Conservation (phyloP, 2,888 invertebrate species). For the Nematopogon swammerdamellus region DNA sequence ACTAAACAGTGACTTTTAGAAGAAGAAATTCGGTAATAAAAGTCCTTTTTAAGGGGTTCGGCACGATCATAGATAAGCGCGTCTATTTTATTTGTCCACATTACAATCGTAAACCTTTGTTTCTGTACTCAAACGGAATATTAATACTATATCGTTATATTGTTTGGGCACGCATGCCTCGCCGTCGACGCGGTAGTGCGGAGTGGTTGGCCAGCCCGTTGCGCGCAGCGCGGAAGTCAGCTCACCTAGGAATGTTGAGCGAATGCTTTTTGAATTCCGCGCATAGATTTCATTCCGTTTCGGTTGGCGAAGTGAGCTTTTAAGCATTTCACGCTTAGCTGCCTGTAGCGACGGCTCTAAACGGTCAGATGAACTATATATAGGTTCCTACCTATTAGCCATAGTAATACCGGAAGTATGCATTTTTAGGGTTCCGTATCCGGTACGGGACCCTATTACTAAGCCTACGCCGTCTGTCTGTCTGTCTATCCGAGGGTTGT, state of each 20-base stretch:
- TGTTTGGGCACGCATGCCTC: slow-evolving; percentile 28
- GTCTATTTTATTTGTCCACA: slow-evolving; percentile 49
- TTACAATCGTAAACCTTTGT: slow-evolving; percentile 46
- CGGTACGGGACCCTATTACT: no score
- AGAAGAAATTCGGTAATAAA: slow-evolving; percentile 13
- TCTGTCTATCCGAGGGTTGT: no score
- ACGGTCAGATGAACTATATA: no score
- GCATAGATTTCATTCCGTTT: background rate
- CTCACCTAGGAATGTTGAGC: background rate
- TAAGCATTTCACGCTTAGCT: no score
- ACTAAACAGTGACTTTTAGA: slow-evolving; percentile 53
- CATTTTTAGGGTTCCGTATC: no score
- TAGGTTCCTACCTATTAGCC: no score
- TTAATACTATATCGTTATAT: slow-evolving; percentile 46
- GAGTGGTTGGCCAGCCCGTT: no score
- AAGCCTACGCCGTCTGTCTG: no score
- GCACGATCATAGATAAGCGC: slow-evolving; percentile 47
- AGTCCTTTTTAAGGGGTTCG: slow-evolving; percentile 22
- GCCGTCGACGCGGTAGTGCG: no score
- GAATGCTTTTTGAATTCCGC: background rate
- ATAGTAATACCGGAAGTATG: no score
- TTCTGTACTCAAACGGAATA: slow-evolving; percentile 39
- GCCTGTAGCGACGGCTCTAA: no score
- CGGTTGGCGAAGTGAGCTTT: no score
- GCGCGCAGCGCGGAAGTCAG: background rate